Percentiles rank a stretch among this genome's conserved stretches.
phyloP scores from a whole-genome alignment of 2,113 vertebrate species.

The Onychostruthus taczanowskii region DNA sequence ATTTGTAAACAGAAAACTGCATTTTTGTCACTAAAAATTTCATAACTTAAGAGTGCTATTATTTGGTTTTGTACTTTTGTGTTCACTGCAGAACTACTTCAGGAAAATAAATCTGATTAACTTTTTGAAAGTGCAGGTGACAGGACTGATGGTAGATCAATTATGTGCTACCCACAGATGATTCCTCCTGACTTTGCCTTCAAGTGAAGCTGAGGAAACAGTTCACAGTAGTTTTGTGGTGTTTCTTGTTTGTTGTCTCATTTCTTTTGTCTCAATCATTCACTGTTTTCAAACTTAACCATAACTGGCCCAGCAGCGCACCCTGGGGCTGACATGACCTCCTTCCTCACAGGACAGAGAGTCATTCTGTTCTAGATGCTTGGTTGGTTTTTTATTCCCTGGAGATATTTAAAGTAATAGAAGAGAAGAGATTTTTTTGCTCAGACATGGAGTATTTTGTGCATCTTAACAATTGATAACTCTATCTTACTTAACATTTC shows the following conservation, averaged over 20 bases:
- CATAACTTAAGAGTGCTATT: background rate
- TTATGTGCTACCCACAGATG: background rate
- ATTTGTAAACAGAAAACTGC: background rate
- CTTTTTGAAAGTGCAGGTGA: background rate
- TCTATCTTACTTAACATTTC: background rate
- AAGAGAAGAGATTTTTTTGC: background rate
- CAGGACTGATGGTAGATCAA: background rate
- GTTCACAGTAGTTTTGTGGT: background rate
- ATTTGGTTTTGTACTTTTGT: background rate
- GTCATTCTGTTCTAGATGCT: background rate
- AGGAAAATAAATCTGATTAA: background rate
- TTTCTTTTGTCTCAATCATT: background rate
- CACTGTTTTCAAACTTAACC: background rate
- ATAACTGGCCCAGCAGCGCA: rapidly evolving
- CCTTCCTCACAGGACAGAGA: background rate
- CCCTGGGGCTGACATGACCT: background rate
- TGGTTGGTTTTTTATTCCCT: background rate
- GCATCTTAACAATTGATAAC: background rate
- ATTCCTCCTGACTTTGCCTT: background rate
- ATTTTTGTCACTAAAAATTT: conserved; percentile 22
- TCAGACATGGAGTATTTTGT: background rate
- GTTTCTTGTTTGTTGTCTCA: background rate
- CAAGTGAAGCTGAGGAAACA: background rate
- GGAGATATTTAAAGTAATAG: background rate
- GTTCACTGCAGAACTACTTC: background rate